Percentiles rank a stretch among this genome's conserved stretches.
Evolutionary conservation across 2,888 invertebrate species (phyloP).

Genomic region (Drosophila emarginata): DNA sequence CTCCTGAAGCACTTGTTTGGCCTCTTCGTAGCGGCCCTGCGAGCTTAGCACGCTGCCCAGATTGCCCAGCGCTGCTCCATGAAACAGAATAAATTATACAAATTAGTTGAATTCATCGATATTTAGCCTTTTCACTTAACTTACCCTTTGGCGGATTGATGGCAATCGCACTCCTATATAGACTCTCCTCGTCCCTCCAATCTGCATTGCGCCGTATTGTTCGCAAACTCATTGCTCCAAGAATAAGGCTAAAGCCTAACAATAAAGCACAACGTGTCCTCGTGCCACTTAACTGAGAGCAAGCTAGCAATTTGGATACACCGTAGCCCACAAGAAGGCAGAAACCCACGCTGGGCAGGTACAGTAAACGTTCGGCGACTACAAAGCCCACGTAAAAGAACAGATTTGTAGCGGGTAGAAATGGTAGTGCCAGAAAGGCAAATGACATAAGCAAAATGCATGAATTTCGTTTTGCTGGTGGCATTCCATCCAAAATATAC

Average conservation of each 20-base stretch:
- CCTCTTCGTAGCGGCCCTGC: conserved; percentile 93
- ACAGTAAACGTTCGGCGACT: conserved; percentile 97
- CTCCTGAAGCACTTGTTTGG: conserved; percentile 94
- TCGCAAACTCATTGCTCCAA: conserved; percentile 88
- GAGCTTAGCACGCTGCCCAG: conserved; percentile 96
- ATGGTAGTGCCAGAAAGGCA: conserved; percentile 93
- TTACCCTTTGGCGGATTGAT: conserved; percentile 99
- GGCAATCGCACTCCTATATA: conserved; percentile 94
- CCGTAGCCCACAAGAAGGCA: conserved; percentile 94
- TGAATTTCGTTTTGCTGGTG: conserved; percentile 59
- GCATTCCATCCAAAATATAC: conserved; percentile 50
- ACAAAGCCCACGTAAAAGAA: conserved; percentile 99
- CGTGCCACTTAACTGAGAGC: conserved; percentile 72
- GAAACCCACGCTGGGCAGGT: conserved; percentile 97
- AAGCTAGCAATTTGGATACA: conserved; percentile 83
- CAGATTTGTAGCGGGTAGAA: conserved; percentile 97
- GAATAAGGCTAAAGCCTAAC: conserved; percentile 83
- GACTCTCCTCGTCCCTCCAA: conserved; percentile 96
- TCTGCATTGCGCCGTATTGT: conserved; percentile 93
- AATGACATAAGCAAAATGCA: conserved; percentile 85
- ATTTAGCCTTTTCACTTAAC: conserved; percentile 8
- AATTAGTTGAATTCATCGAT: background rate
- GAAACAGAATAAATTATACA: conserved; percentile 8
- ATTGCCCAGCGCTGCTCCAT: conserved; percentile 93
- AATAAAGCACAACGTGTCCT: conserved; percentile 72